Base-by-base conservation (phyloP, 2,888 invertebrate species). In the Drosophila paranaensis region DNA sequence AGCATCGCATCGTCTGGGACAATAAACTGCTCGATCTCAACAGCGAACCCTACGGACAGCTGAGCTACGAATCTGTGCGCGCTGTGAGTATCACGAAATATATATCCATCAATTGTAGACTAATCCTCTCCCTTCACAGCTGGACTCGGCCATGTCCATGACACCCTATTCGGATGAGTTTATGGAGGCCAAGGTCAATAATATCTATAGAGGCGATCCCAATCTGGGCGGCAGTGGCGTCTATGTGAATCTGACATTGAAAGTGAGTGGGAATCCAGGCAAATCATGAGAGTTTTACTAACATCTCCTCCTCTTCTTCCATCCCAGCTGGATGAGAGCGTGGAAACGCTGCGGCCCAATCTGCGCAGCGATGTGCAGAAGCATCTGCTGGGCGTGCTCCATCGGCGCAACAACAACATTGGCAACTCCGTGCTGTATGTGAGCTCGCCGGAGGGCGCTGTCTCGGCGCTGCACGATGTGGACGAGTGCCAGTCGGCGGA, bases 141-240 rank as follows among this genome's bases (percentile, higher is more conserved):
- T 98, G 90, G 97, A 97, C 92, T 97, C 97, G 0, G 97, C 97
- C 0, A 97, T 98, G 95, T 96, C 97, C 0, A 97, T 97, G 96
- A 98, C 98, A 0, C 97, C 97, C 0, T 97, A 97, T 90, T 97
- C 97, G 0, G 96, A 97, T 85, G 96, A 97, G 84, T 98, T 97
- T 91, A 95, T 98, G 91, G 96, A 96, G 46, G 95, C 96, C 0
- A 94, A 95, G 60, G 95, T 98, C 1, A 97, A 97, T 91, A 95
- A 95, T 14, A 95, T 98, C 10, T 97, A 96, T 90, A 94, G 95
- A 13, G 96, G 96, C 0, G 96, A 96, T 71, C 94, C 95, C 13
- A 94, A 94, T 56, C 94, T 94, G 77, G 95, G 95, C 0, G 95
- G 95, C 72, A 95, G 95, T 13, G 97, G 96, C 0, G 96, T 98